Percentiles rank a stretch among this genome's conserved stretches.
Conservation (phyloP, 1,140 invertebrate genomes). For the Hyposmocoma kahamanoa region DNA sequence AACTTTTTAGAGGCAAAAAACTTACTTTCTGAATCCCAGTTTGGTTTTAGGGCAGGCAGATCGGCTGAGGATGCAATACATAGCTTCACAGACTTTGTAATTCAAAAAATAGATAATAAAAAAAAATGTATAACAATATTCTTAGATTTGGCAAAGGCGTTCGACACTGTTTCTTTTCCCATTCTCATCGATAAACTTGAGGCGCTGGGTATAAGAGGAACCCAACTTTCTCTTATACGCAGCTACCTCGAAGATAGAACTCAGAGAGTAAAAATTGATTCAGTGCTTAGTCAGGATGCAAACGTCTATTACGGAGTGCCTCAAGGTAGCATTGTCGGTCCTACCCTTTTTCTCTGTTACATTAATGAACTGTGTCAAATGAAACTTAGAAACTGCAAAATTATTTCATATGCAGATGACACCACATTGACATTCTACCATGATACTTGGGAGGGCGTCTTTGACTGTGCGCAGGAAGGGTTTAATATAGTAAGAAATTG, state of each 20-base stretch:
- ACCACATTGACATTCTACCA: not conserved
- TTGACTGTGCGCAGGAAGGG: no score
- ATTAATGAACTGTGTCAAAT: not conserved
- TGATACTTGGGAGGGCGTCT: not conserved
- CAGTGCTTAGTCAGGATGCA: not conserved
- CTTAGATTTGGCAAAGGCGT: not conserved
- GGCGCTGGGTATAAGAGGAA: conserved; percentile 1
- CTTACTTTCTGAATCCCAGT: not conserved
- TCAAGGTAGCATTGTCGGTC: not conserved
- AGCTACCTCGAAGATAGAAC: not conserved
- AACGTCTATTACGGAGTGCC: not conserved
- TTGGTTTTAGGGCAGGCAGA: not conserved
- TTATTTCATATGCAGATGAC: conserved; percentile 4
- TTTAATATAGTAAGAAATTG: no score
- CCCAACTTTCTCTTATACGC: not conserved
- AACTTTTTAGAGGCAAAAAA: not conserved
- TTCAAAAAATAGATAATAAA: not conserved
- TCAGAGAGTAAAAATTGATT: not conserved
- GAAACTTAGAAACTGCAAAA: not conserved
- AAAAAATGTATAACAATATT: not conserved
- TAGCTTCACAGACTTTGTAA: not conserved
- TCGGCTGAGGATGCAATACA: conserved; percentile 2
- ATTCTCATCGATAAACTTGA: not conserved
- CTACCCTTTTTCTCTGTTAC: not conserved
- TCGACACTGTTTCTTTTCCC: not conserved